Percentiles rank a stretch among this genome's conserved stretches.
Evolutionary conservation across 1,140 invertebrate genomes (phyloP).

Genomic region (Drosophila paulistorum): DNA sequence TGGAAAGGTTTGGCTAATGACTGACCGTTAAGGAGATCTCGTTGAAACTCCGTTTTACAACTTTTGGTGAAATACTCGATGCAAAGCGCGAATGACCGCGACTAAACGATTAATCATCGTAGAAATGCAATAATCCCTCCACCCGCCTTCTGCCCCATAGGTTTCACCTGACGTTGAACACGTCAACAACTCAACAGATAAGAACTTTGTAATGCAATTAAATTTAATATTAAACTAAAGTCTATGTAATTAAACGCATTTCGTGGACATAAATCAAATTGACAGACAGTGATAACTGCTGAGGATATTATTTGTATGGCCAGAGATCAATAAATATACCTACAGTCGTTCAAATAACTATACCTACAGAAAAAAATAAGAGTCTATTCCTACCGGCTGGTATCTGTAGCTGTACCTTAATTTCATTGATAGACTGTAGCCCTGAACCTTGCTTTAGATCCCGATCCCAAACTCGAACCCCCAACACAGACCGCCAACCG

Average conservation of each 20-base stretch:
- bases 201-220: constrained; percentile 20
- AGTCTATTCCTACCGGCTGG: no score
- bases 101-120: constrained; percentile 38
- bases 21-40: neutral
- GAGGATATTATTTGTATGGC: neutral
- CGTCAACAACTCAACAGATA: constrained; percentile 36
- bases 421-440: constrained; percentile 4
- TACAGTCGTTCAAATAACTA: no score
- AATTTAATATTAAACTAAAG: constrained; percentile 17
- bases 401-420: neutral
- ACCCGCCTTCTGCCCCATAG: constrained; percentile 2
- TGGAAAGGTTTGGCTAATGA: constrained; percentile 28
- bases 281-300: neutral
- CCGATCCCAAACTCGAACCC: neutral
- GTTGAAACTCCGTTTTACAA: constrained; percentile 11
- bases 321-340: neutral
- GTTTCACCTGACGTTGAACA: neutral
- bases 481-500: constrained; percentile 17
- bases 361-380: no score
- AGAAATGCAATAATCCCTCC: constrained; percentile 30
- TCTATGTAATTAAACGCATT: constrained; percentile 17
- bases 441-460: constrained; percentile 7
- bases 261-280: constrained; percentile 1
- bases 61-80: constrained; percentile 36
- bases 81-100: neutral